Evolutionary conservation across 2,797 vertebrate genomes (phyloP).

Genomic region (Peromyscus eremicus): DNA sequence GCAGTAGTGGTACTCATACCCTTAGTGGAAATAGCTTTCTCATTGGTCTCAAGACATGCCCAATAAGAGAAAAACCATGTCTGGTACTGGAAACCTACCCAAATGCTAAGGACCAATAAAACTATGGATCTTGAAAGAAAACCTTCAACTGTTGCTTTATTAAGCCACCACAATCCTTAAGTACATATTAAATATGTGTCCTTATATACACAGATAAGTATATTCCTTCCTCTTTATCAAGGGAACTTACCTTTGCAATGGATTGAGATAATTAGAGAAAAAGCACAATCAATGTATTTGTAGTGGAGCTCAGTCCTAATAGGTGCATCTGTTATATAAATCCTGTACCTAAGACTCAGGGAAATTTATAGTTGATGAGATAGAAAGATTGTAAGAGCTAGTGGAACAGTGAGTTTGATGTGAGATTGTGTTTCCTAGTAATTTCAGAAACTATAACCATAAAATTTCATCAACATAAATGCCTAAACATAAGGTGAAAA

Average conservation of each 20-base stretch:
- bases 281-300: neutral
- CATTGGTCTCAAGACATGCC: neutral
- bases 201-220: neutral
- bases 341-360: neutral
- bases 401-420: neutral
- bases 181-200: neutral
- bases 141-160: neutral
- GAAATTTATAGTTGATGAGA: neutral
- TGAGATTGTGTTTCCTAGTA: neutral
- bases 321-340: no score
- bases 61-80: neutral
- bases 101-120: neutral
- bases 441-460: no score
- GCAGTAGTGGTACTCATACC: neutral
- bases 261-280: neutral
- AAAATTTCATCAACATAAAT: no score
- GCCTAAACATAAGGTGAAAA: no score
- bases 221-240: neutral
- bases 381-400: neutral
- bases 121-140: neutral
- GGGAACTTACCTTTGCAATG: neutral
- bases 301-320: neutral
- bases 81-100: neutral
- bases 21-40: neutral
- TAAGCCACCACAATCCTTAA: neutral